Evolutionary conservation across 2,113 vertebrate species (phyloP), one percentile per base, ranked within the genome.

Genomic region (Strigops habroptila): DNA sequence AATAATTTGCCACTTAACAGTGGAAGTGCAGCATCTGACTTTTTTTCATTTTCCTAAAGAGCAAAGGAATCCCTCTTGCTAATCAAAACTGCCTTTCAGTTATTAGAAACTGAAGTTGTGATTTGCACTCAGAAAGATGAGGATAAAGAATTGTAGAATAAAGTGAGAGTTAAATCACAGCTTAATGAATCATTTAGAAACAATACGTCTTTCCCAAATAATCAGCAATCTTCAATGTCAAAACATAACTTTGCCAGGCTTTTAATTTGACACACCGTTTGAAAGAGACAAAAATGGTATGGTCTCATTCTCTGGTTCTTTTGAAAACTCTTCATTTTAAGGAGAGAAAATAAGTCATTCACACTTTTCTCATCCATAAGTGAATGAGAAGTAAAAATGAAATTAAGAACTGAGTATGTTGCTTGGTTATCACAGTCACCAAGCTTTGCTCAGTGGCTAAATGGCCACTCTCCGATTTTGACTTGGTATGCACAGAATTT

Each of bases 181-280:
- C 48, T 91, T 93, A 88, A 95, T 96, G 68, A 88, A 48, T 94
- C 68, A 89, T 91, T 94, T 94, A 64, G 49, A 95, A 95, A 93
- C 75, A 94, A 78, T 87, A 86, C 3, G 21, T 96, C 85, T 82
- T 86, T 73, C 59, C 68, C 48, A 95, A 92, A 94, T 96, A 77
- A 96, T 82, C 57, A 84, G 91, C 68, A 93, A 53, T 83, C 52
- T 44, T 91, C 59, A 90, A 67, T 95, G 92, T 94, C 78, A 95
- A 94, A 95, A 93, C 59, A 80, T 37, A 93, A 82, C 44, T 85
- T 89, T 75, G 33, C 28, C 33, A 94, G 90, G 51, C 59, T 80
- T 95, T 85, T 91, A 30, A 37, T 85, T 33, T 93, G 73, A 82
- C 63, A 77, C 4, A 1, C n/a, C 74, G 14, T 83, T 91, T 90